Base-by-base conservation (phyloP, 2,888 invertebrate species). In the Ypsolopha sequella region DNA sequence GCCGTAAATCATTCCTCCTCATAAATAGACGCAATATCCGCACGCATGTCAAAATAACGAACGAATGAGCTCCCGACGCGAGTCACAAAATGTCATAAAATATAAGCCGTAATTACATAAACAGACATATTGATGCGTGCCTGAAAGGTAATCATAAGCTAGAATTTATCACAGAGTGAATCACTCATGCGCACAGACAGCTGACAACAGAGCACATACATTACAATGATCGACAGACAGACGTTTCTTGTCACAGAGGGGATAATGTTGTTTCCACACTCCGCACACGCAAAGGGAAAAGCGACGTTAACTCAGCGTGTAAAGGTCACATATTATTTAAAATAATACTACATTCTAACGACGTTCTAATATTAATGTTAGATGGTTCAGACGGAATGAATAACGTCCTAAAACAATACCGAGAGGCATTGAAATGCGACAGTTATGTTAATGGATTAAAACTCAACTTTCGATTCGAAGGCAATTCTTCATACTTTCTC, bases 121-220 rank as follows among this genome's bases (percentile, higher is more conserved):
- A 24, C 80, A 78, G 81, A 82, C 82, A 77, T 73, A 80, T 81
- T 80, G 85, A 84, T 80, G 73, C 72, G 73, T 66, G 79, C 77
- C 78, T 82, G 82, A 84, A 82, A 85, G 84, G 82, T 85, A 85
- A 86, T 86, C 85, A 86, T 82, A 82, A 85, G 82, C 84, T 82
- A 75, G 77, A 84, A 85, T 86, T 86, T 85, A 86, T 86, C 84
- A 81, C 75, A 73, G 73, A 82, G 84, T 85, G 85, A 86, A 85
- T 85, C 85, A 84, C 81, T 85, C 85, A 84, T 80, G 80, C 76
- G 76, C 73, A 72, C 70, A 79, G 85, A 84, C 85, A 84, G 84
- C 80, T 84, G 85, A 85, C 85, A 84, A 82, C 76, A 70, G 74
- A 70, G 80, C 81, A 77, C 84, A 86, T 86, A 86, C 76, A 84